Base-by-base conservation (phyloP, 2,113 vertebrate genomes). In the Anthoscopus minutus region DNA sequence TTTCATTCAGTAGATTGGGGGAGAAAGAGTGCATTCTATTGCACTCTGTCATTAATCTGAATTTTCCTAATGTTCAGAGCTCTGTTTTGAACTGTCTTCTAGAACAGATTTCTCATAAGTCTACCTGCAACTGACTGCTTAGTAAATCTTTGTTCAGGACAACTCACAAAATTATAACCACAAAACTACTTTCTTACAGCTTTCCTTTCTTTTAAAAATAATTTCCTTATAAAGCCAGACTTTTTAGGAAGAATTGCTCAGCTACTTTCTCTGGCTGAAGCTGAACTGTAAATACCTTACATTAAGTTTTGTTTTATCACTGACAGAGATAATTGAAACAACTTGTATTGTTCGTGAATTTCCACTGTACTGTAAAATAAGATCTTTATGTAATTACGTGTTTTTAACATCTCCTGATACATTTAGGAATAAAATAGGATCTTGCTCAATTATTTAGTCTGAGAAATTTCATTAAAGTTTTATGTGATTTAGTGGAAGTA, bases 331-430 rank as follows among this genome's bases (percentile, higher is more conserved):
- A 67, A 51, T 61, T 70, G 45, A 86, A 92, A 53, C 6, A 35
- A 35, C 17, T 72, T 60, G 5, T 30, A 16, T 15, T 45, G 11
- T 76, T 78, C 50, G 78, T 73, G 22, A 40, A 37, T 81, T 89
- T 73, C 20, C 12, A 54, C 37, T 56, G 2, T 61, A 18, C 2
- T 71, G 10, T 57, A 60, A 61, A 53, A 7, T 35, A 44, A 88
- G 22, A 27, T 42, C 5, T 56, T 51, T 27, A 42, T 35, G 19
- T 48, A 56, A 47, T 53, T 54, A 14, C 0, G 0, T 5, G 2
- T 53, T 85, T 88, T 73, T 57, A 56, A 24, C 10, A 30, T 35
- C 20, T 64, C 16, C 11, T 35, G 11, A 35, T 88, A 25, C 4
- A 23, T 48, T 79, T 47, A 93, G 13, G 45, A 92, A 66, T 33